A percentile compares a stretch with the other conserved stretches of the same genome.
These are phyloP conservation scores for Cheilinus undulatus DNA, from an alignment of 2,113 vertebrate genomes.

Conservation along the genomic window DNA sequence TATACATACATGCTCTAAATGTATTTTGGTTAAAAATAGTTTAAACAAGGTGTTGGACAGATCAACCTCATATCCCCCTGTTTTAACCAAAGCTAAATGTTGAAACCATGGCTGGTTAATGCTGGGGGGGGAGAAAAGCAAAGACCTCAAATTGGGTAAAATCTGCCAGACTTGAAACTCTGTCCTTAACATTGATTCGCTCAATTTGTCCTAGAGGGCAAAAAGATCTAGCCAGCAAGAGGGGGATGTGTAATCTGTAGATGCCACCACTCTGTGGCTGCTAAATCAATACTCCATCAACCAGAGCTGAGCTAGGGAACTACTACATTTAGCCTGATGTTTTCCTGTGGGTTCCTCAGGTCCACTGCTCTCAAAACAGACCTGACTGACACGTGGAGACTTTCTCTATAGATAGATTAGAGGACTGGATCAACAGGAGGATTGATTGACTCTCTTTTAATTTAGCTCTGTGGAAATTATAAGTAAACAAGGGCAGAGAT, in stretches of 20 bases:
- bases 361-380: constrained; percentile 9
- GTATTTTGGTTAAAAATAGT: no score
- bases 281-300: constrained; percentile 68
- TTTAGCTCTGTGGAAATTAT: neutral
- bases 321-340: constrained; percentile 24
- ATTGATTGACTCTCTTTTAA: constrained; percentile 6
- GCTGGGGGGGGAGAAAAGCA: neutral
- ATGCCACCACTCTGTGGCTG: constrained; percentile 26
- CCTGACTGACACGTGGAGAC: constrained; percentile 13
- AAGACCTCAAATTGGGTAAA: neutral
- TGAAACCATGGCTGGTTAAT: no score
- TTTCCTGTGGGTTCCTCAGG: constrained; percentile 22
- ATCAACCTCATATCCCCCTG: no score
- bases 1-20: no score
- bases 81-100: no score
- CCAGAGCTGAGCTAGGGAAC: constrained; percentile 35
- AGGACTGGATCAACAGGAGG: constrained; percentile 8
- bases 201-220: constrained; percentile 24
- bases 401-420: constrained; percentile 22
- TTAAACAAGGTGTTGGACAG: no score
- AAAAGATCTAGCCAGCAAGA: neutral
- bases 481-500: neutral
- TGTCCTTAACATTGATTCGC: constrained; percentile 25
- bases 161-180: neutral
- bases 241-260: constrained; percentile 30